Evolutionary conservation across 2,113 vertebrate species (phyloP).

Genomic region (Coracopsis vasa): DNA sequence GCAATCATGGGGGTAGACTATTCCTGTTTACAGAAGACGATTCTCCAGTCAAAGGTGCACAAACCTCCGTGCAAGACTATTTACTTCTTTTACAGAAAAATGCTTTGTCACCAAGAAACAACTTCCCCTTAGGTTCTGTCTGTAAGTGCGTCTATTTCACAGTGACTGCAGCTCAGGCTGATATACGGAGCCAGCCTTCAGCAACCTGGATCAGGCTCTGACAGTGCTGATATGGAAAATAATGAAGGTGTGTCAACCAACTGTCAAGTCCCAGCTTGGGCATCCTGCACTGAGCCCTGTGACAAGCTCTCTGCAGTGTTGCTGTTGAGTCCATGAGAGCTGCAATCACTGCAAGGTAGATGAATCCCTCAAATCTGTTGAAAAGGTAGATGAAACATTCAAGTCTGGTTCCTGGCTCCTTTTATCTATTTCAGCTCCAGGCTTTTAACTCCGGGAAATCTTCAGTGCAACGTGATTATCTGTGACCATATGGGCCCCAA

Average conservation of each 20-base stretch:
- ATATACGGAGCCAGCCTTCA: neutral
- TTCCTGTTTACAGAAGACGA: neutral
- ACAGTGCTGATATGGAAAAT: neutral
- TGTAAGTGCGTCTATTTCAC: neutral
- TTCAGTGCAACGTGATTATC: neutral
- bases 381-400: neutral
- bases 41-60: neutral
- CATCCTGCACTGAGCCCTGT: neutral
- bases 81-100: neutral
- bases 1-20: neutral
- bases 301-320: rapidly evolving
- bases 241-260: neutral
- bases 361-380: neutral
- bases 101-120: neutral
- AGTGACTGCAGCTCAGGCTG: neutral
- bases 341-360: neutral
- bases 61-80: rapidly evolving
- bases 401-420: neutral
- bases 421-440: neutral
- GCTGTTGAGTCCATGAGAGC: neutral
- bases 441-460: neutral
- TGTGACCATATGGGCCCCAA: neutral
- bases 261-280: neutral
- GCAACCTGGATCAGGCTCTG: neutral
- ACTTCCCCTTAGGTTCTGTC: neutral